Evolutionary conservation across 2,113 vertebrate species (phyloP), one percentile per base, ranked within the genome.

Genomic region (Trogon melanurus): DNA sequence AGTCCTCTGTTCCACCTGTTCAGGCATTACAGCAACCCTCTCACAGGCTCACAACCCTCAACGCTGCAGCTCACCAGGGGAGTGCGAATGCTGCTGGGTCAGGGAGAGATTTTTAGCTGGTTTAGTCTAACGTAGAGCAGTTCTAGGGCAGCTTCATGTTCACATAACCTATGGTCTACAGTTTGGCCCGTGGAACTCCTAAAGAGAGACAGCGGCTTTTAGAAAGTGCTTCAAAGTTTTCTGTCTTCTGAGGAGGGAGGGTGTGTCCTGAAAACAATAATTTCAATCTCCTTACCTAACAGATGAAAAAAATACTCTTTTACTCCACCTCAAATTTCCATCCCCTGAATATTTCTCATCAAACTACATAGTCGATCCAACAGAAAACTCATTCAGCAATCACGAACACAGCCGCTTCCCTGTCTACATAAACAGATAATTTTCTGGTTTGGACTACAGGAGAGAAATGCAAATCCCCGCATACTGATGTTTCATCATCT

Each of bases 1-100:
- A 29, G 1, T 93, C 88, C 75, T 84, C 94, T 94, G 88, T 76
- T 92, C 83, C 91, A 95, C 92, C 83, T 93, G 81, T 38, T 95
- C 89, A 95, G 87, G n/a, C 85, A 80, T 54, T 70, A 44, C 64
- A 74, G n/a, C 79, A 88, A 4, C 5, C 56, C 38, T 90, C 79
- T 70, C 25, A 0, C 60, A 70, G 79, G 54, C 78, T 95, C 20
- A 12, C 76, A 85, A 44, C 65, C 47, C 41, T 26, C 64, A 34
- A 12, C 0, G 0, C 60, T 56, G 66, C 14, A 9, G 51, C 22
- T 66, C 34, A 21, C 41, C 54, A 38, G 16, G 8, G 56, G 38
- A 53, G 32, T 9, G 15, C 0, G 3, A 47, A 3, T 22, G 27
- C 14, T 38, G 4, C 22, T n/a, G 47, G 36, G 44, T 12, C 60